These are phyloP conservation scores for Promerops cafer DNA, from an alignment of 2,113 vertebrate species.

Conservation along the genomic window DNA sequence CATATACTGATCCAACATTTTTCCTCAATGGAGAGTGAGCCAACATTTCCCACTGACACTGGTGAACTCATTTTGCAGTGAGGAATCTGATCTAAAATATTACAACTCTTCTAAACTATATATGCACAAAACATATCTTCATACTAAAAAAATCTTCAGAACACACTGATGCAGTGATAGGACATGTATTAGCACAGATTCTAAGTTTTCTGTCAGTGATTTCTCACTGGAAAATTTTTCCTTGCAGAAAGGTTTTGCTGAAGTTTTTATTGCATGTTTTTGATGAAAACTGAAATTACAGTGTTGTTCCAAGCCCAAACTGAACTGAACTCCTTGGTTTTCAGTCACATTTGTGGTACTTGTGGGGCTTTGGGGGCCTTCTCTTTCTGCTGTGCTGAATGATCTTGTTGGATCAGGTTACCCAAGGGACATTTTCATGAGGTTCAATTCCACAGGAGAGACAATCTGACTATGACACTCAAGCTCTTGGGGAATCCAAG, in stretches of 20 bases:
- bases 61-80: not conserved
- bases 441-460: not conserved
- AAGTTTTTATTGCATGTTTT: not conserved
- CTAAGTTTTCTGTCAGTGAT: not conserved
- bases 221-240: not conserved
- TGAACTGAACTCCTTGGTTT: not conserved
- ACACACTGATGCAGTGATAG: not conserved
- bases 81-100: not conserved
- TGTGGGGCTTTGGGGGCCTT: not conserved
- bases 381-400: not conserved
- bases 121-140: not conserved
- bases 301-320: not conserved
- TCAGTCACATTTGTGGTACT: not conserved
- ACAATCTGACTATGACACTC: not conserved
- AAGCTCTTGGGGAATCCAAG: not conserved
- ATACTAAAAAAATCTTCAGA: not conserved
- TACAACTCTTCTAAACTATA: not conserved
- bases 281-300: not conserved
- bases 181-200: not conserved
- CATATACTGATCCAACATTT: not conserved
- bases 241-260: not conserved
- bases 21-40: not conserved
- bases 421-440: not conserved
- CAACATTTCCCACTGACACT: not conserved
- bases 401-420: not conserved